A percentile compares a stretch with the other conserved stretches of the same genome.
Evolutionary conservation across 2,888 invertebrate species (phyloP).

Genomic region (Geotrupes spiniger): DNA sequence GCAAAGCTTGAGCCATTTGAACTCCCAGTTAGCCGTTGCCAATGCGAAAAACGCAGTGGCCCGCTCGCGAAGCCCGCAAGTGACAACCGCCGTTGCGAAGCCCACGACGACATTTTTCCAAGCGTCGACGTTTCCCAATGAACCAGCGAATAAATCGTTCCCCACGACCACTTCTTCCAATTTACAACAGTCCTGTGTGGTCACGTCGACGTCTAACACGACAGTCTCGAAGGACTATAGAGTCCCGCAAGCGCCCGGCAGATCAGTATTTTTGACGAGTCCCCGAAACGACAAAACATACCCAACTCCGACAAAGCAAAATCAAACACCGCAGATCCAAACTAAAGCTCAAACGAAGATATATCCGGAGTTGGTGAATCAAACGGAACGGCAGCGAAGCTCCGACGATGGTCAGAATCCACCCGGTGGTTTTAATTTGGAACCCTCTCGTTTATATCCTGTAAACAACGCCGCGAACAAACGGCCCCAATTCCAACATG

Average conservation of each 20-base stretch:
- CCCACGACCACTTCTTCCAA: conserved; percentile 51
- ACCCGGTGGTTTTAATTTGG: conserved; percentile 75
- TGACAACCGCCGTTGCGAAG: conserved; percentile 46
- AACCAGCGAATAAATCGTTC: conserved; percentile 39
- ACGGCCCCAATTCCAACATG: conserved; percentile 54
- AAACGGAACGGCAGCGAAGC: conserved; percentile 40
- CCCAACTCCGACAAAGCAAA: conserved; percentile 41
- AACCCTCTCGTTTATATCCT: conserved; percentile 63
- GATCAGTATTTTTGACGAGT: conserved; percentile 40
- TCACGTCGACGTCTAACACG: conserved; percentile 62
- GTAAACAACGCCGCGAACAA: conserved; percentile 53
- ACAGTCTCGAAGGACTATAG: conserved; percentile 62
- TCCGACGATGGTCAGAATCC: conserved; percentile 58
- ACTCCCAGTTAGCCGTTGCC: conserved; percentile 59
- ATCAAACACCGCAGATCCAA: conserved; percentile 57
- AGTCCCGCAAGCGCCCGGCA: conserved; percentile 56
- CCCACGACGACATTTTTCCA: conserved; percentile 59
- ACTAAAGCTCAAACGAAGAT: conserved; percentile 77
- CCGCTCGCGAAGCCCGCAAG: conserved; percentile 54
- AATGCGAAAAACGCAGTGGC: conserved; percentile 53
- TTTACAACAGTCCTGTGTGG: conserved; percentile 71
- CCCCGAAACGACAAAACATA: not conserved
- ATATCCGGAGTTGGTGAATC: conserved; percentile 63
- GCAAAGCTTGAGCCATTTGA: conserved; percentile 64
- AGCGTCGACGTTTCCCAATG: conserved; percentile 45